These are phyloP conservation scores for Trematomus bernacchii DNA, from an alignment of 2,797 vertebrate genomes.

Conservation along the genomic window DNA sequence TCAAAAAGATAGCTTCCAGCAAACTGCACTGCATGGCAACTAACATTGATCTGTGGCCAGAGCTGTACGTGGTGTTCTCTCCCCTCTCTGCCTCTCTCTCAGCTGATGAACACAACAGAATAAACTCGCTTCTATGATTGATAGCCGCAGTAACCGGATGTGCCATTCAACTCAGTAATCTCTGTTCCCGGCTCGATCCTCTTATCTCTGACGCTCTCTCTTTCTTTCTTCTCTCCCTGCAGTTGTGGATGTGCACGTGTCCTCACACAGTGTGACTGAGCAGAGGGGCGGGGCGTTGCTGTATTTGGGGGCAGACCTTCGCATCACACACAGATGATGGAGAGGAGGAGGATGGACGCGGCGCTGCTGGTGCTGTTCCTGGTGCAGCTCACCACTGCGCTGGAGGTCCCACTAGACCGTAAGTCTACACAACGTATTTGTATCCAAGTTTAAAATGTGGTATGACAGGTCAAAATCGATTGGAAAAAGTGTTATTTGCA, in stretches of 20 bases:
- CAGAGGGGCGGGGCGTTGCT: constrained; percentile 61
- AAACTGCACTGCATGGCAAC: constrained; percentile 60
- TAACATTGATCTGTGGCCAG: constrained; percentile 64
- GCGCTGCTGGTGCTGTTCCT: constrained; percentile 87
- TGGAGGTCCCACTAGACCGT: constrained; percentile 98
- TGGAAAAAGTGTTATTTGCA: neutral
- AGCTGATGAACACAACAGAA: constrained; percentile 51
- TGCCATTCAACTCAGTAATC: constrained; percentile 34
- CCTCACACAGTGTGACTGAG: constrained; percentile 62
- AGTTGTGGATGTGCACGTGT: constrained; percentile 74
- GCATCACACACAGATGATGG: constrained; percentile 84
- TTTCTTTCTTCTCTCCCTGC: constrained; percentile 58
- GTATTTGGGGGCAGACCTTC: constrained; percentile 77
- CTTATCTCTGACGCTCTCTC: constrained; percentile 35
- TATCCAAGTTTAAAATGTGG: neutral
- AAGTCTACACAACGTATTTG: constrained; percentile 78
- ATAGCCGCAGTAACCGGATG: constrained; percentile 48
- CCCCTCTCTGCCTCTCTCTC: constrained; percentile 21
- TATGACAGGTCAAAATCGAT: neutral
- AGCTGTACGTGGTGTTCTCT: constrained; percentile 31
- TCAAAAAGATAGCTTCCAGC: constrained; percentile 73
- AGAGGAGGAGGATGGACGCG: constrained; percentile 80
- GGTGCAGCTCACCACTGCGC: constrained; percentile 86
- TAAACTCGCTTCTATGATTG: constrained; percentile 51
- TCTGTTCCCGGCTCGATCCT: constrained; percentile 29